Evolutionary conservation across 2,888 invertebrate genomes (phyloP).

Genomic region (Lymantria monacha): DNA sequence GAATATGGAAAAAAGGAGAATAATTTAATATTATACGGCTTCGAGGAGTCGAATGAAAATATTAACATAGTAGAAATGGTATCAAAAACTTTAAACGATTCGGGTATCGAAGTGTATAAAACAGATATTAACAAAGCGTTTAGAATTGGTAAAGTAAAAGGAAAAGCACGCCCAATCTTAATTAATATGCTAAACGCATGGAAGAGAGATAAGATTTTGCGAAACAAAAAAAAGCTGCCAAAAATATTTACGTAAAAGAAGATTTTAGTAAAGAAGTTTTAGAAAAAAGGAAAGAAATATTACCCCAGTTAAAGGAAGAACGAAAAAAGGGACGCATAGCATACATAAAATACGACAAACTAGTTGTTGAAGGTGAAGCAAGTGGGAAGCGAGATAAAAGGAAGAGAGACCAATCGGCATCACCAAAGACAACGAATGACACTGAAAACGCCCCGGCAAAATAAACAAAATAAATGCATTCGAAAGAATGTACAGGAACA

Average conservation of each 20-base stretch:
- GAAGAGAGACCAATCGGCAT: no score
- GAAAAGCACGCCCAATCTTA: no score
- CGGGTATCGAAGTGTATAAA: not conserved
- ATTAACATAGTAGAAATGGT: not conserved
- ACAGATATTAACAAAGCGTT: not conserved
- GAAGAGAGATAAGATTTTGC: slow-evolving; percentile 1
- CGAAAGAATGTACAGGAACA: slow-evolving; percentile 12
- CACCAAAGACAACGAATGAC: slow-evolving; percentile 1
- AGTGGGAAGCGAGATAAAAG: not conserved
- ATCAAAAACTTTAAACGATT: not conserved
- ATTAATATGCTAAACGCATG: no score
- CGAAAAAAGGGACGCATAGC: slow-evolving; percentile 6
- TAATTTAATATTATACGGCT: no score
- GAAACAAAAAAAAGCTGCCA: no score
- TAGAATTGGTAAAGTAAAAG: no score
- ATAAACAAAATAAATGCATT: slow-evolving; percentile 13
- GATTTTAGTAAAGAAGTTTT: slow-evolving; percentile 13
- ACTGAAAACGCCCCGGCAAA: not conserved
- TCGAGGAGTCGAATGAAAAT: no score
- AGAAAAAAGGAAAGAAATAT: slow-evolving; percentile 10
- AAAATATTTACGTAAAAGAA: slow-evolving; percentile 6
- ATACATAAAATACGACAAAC: slow-evolving; percentile 3
- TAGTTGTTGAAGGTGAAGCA: slow-evolving; percentile 1
- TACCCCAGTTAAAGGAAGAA: slow-evolving; percentile 5
- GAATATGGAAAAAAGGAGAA: slow-evolving; percentile 1